phyloP scores from a whole-genome alignment of 2,797 vertebrate species.

The Perodicticus potto region DNA sequence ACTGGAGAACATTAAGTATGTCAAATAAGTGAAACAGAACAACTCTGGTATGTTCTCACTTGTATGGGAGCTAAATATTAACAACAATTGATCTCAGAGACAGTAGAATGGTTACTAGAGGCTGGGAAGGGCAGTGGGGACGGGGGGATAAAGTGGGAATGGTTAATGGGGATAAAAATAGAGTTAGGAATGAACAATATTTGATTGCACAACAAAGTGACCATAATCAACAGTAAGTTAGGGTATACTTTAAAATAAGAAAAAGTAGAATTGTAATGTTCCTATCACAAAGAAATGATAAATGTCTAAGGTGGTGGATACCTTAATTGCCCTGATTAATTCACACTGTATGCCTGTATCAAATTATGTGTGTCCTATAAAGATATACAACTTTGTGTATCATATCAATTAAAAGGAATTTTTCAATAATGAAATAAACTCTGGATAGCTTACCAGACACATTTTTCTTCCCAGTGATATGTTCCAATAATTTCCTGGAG shows the following conservation, averaged over 20 bases:
- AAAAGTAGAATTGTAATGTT: not conserved
- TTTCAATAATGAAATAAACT: slow-evolving; percentile 23
- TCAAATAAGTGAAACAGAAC: not conserved
- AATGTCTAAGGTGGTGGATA: not conserved
- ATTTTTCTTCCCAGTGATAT: slow-evolving; percentile 88
- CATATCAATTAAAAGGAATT: not conserved
- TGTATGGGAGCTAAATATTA: not conserved
- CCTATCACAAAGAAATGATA: not conserved
- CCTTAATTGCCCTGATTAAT: not conserved
- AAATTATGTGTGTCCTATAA: not conserved
- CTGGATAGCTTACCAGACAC: slow-evolving; percentile 89
- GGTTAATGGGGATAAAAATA: not conserved
- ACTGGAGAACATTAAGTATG: not conserved
- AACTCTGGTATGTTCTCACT: not conserved
- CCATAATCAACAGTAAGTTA: not conserved
- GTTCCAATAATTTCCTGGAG: slow-evolving; percentile 90
- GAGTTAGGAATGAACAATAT: too few relatives aligned
- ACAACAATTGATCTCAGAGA: not conserved
- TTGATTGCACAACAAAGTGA: not conserved
- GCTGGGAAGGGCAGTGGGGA: not conserved
- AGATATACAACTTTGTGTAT: not conserved
- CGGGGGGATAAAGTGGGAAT: not conserved
- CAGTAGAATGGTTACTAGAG: too few relatives aligned
- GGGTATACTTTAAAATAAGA: not conserved
- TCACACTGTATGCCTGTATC: not conserved